These are phyloP conservation scores for Cephalopterus ornatus DNA, from an alignment of 2,113 vertebrate genomes.

Conservation along the genomic window DNA sequence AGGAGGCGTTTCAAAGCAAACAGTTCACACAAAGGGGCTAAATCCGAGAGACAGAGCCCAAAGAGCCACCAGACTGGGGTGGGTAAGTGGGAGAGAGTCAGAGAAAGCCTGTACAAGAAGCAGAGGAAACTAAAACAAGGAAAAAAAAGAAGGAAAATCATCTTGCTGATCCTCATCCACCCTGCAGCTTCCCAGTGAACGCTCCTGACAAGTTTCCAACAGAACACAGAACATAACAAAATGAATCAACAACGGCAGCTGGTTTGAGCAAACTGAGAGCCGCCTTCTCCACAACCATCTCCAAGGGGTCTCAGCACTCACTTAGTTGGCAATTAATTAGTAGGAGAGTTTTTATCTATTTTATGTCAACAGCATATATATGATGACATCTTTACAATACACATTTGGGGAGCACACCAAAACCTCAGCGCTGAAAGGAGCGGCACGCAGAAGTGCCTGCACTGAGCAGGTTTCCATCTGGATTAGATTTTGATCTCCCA, in stretches of 20 bases:
- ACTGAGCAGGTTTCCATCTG: neutral
- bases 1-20: neutral
- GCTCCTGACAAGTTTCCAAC: neutral
- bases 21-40: neutral
- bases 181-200: neutral
- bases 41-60: neutral
- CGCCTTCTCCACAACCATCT: neutral
- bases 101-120: neutral
- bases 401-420: neutral
- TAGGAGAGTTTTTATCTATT: neutral
- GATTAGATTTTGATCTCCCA: neutral
- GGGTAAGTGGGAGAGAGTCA: neutral
- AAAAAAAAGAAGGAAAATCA: neutral
- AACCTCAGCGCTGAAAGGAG: neutral
- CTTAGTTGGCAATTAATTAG: neutral
- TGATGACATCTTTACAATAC: neutral
- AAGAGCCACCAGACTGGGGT: neutral
- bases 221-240: neutral
- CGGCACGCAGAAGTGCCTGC: rapidly evolving
- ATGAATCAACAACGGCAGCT: neutral
- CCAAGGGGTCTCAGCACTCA: neutral
- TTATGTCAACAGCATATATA: neutral
- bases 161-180: neutral
- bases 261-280: neutral
- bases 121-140: neutral